Evolutionary conservation across 2,888 invertebrate genomes (phyloP), one percentile per base, ranked within the genome.

Genomic region (Leucophenga montana): DNA sequence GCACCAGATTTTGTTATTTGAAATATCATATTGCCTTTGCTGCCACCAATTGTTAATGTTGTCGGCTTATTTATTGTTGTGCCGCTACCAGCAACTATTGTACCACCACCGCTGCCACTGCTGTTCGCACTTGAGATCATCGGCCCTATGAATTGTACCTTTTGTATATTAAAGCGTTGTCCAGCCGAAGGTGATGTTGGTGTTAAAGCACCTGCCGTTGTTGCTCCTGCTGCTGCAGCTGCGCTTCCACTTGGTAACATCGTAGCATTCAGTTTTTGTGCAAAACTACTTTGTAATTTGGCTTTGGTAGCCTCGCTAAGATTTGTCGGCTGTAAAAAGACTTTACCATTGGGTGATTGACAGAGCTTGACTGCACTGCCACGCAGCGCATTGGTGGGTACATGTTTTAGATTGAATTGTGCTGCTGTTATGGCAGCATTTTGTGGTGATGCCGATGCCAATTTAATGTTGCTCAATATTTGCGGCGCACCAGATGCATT

Each of bases 1-100:
- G 57, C 66, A 68, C 33, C 53, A 16, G 16, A 70, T 61, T 79
- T 78, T 0, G 84, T 84, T 5, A 85, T 81, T 81, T 88, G 79
- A 70, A 87, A 86, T 62, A 88, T 85, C 80, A 88, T 80, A 72
- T 87, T 88, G 31, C 85, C 84, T 62, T 88, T 88, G n/a, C 81
- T 77, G 66, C 83, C 71, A 9, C 73, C 71, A 31, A 82, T 71
- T 13, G 82, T 82, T 56, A 82, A 48, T 0, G 83, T 82, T 62
- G 83, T 80, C 53, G 83, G 75, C 11, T 80, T 79, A 20, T 39
- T 68, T 33, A 69, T 69, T 39, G 67, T 69, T 56, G 67, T 27
- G 9, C 71, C 67, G 59, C 44, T 69, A 1, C 70, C 67, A 2
- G 71, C 71, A 5, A 70, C 64, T 3, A 73, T 61, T 3, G 73